A percentile compares a stretch with the other conserved stretches of the same genome.
Evolutionary conservation across 2,113 vertebrate species (phyloP).

Genomic region (Leptobrachium leishanense): DNA sequence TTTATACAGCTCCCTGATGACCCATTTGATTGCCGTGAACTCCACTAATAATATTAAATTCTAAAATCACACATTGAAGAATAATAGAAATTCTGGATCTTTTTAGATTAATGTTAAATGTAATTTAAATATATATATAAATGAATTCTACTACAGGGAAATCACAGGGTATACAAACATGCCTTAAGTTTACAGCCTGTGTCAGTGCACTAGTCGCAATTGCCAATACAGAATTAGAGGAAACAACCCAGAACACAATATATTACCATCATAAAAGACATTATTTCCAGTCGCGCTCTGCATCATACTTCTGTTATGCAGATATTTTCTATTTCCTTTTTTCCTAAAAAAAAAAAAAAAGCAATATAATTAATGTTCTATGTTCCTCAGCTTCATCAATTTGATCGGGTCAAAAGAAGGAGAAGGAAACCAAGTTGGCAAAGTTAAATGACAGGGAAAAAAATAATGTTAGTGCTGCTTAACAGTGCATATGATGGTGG

Average conservation of each 20-base stretch:
- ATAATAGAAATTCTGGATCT: neutral
- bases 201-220: neutral
- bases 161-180: slow-evolving; percentile 14
- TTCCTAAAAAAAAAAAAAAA: neutral
- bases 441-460: neutral
- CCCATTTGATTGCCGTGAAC: no score
- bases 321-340: slow-evolving; percentile 7
- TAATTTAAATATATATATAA: neutral
- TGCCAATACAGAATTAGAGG: slow-evolving; percentile 28
- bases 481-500: slow-evolving; percentile 22
- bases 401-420: slow-evolving; percentile 44
- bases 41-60: no score
- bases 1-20: no score
- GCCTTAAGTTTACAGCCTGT: slow-evolving; percentile 7
- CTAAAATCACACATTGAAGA: no score
- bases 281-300: slow-evolving; percentile 22
- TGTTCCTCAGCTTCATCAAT: slow-evolving; percentile 28
- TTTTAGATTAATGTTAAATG: neutral
- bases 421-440: slow-evolving; percentile 12
- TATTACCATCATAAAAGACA: slow-evolving; percentile 44
- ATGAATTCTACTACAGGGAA: neutral
- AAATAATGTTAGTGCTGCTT: slow-evolving; percentile 33
- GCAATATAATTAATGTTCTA: slow-evolving; percentile 45
- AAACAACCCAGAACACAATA: slow-evolving; percentile 40
- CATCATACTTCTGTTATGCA: slow-evolving; percentile 22